Base-by-base conservation (phyloP, 1,140 invertebrate species). In the Oncopeltus fasciatus region DNA sequence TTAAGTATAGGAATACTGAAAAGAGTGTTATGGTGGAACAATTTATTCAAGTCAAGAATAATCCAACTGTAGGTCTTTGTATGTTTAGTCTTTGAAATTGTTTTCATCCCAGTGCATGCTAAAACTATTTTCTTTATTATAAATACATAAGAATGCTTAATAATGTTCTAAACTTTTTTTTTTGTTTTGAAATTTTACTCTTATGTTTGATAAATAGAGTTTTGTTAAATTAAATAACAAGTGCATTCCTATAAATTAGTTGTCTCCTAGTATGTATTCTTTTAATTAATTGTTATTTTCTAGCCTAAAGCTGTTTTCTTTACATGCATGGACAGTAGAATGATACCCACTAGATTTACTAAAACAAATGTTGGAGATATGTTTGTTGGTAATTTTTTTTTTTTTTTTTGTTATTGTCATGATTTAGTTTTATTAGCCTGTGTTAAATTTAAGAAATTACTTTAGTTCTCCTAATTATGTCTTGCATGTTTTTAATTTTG, bases 291-390 rank as follows among this genome's bases (percentile, higher is more conserved):
- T 64, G 53, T 44, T 67, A 60, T 63, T 64, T 66, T 80, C 68
- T 74, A 96, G 89, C 94, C 94, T 8, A 92, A 92, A 80, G 90
- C 92, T 64, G 85, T 97, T 62, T 93, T 97, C 75, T 95, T 97
- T 74, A 94, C 92, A 18, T 97, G 94, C 75, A 96, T 97, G 86
- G 94, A 97, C 78, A 92, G 89, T 74, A 80, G 94, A 77, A 93
- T 97, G 86, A 87, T 96, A 67, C 91, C 93, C 21, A 93, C 92
- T 63, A 80, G 91, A 72, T 95, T 97, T 75, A 95, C 92, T 38
- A 87, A 95, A 78, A 93, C 90, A 60, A 87, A 92, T 72, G 89
- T 96, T 64, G 95, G 94, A 51, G 93, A 97, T 72, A 95, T 95
- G 91, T 97, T 95, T 80, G 87, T 96, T 70, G 88, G 88, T 91